These are phyloP conservation scores for Darevskia nairensis DNA, from an alignment of 2,797 vertebrate genomes.

Conservation along the genomic window DNA sequence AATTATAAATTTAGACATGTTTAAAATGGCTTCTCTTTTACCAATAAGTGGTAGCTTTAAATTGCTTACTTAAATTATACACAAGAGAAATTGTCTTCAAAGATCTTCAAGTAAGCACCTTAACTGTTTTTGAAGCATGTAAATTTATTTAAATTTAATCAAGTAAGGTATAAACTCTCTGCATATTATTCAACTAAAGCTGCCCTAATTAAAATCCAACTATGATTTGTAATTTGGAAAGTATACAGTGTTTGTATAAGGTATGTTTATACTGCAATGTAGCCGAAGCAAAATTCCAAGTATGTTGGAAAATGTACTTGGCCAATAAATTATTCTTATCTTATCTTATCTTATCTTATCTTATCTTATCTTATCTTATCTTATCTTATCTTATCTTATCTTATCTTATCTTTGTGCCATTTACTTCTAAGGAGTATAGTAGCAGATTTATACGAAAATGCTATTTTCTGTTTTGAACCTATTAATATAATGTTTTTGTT, in stretches of 20 bases:
- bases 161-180: neutral
- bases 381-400: too few relatives aligned
- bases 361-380: too few relatives aligned
- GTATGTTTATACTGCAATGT: too few relatives aligned
- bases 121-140: neutral
- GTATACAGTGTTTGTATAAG: neutral
- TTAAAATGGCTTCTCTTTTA: neutral
- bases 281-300: too few relatives aligned
- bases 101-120: neutral
- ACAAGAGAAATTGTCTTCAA: neutral
- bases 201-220: neutral
- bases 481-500: neutral
- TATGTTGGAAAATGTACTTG: too few relatives aligned
- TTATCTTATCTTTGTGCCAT: neutral
- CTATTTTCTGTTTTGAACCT: neutral
- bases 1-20: neutral
- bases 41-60: neutral
- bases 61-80: neutral
- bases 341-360: too few relatives aligned
- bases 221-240: neutral
- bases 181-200: neutral
- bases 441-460: neutral
- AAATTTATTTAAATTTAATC: slow-evolving; percentile 23
- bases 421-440: neutral
- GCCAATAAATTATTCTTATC: too few relatives aligned